Conservation (phyloP, 2,797 vertebrate genomes). For the Oreonectes daqikongensis region DNA sequence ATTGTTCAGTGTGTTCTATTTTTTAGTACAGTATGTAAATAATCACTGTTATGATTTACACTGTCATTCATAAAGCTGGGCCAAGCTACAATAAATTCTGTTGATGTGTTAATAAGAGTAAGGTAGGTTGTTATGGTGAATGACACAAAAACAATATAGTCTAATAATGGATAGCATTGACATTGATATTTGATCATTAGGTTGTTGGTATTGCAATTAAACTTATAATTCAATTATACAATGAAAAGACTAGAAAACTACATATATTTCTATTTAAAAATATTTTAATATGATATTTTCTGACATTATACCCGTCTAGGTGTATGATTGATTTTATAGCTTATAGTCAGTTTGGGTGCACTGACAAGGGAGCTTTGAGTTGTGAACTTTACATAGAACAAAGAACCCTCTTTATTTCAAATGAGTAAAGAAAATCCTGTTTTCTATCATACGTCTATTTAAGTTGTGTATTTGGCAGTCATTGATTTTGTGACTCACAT, state of each 20-base stretch:
- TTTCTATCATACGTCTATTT: neutral
- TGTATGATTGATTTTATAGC: slow-evolving; percentile 7
- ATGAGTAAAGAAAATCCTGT: slow-evolving; percentile 22
- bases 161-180: neutral
- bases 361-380: neutral
- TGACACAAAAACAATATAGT: no score
- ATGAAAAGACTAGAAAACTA: no score
- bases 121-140: no score
- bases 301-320: no score
- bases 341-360: neutral
- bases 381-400: slow-evolving; percentile 12
- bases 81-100: no score
- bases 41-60: neutral
- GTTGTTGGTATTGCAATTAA: neutral
- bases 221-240: no score
- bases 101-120: no score
- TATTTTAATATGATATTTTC: no score
- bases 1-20: neutral
- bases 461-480: neutral
- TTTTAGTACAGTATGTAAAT: neutral
- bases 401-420: slow-evolving; percentile 20
- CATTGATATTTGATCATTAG: neutral
- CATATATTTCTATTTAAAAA: no score
- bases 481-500: slow-evolving; percentile 4
- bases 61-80: no score